Conservation (phyloP, 2,797 vertebrate genomes). For the Tachyglossus aculeatus region DNA sequence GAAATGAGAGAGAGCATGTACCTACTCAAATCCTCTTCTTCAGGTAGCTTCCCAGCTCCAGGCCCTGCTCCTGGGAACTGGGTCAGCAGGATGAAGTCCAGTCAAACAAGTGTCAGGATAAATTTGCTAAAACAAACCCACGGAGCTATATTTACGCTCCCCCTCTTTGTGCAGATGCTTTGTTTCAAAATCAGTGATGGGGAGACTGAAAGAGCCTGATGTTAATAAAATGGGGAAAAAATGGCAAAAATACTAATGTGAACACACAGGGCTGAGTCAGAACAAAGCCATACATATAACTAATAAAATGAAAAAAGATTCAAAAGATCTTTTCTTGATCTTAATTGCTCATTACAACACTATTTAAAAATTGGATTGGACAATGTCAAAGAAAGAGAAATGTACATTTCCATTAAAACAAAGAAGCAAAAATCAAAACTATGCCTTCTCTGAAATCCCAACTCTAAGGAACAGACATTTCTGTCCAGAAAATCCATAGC, state of each 20-base stretch:
- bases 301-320: conserved; percentile 77
- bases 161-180: conserved; percentile 97
- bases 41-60: conserved; percentile 37
- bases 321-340: conserved; percentile 65
- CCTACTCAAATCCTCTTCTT: conserved; percentile 37
- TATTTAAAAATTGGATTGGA: too few species aligned
- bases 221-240: conserved; percentile 86
- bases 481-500: too few species aligned
- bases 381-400: conserved; percentile 51
- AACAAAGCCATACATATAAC: conserved; percentile 82
- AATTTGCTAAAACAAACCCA: conserved; percentile 77
- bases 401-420: conserved; percentile 56
- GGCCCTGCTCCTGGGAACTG: conserved; percentile 59
- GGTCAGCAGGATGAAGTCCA: conserved; percentile 80
- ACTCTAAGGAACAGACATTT: too few species aligned
- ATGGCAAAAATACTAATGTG: conserved; percentile 87
- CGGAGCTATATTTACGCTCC: conserved; percentile 90
- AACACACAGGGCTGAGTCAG: conserved; percentile 84
- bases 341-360: conserved; percentile 38
- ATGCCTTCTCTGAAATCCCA: too few species aligned
- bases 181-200: conserved; percentile 99
- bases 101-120: conserved; percentile 72
- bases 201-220: conserved; percentile 91
- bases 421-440: conserved; percentile 31
- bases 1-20: too few species aligned